These are phyloP conservation scores for Hedya salicella DNA, from an alignment of 2,888 invertebrate genomes.

Conservation along the genomic window DNA sequence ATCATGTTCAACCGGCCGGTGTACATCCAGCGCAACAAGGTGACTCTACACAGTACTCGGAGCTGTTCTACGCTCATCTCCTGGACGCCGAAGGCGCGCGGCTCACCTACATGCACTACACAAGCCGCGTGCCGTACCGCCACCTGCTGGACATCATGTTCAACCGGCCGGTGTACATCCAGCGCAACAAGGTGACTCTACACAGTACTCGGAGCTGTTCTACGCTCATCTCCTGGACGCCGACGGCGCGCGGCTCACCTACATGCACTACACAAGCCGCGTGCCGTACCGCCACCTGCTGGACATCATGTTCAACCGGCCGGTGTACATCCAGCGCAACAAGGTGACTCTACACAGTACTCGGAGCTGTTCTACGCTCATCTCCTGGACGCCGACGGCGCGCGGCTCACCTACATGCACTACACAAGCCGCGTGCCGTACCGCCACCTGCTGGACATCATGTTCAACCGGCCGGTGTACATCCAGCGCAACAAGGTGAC, in stretches of 20 bases:
- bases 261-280: constrained; percentile 89
- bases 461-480: constrained; percentile 71
- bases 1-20: constrained; percentile 80
- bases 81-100: no score
- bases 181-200: no score
- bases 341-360: no score
- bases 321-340: constrained; percentile 80
- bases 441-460: constrained; percentile 90
- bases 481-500: no score
- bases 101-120: constrained; percentile 55
- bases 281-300: constrained; percentile 89
- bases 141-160: constrained; percentile 93
- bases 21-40: no score
- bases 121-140: constrained; percentile 91
- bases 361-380: no score
- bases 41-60: no score
- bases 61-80: no score
- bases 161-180: constrained; percentile 56
- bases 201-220: no score
- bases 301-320: constrained; percentile 92
- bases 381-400: no score
- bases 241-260: no score
- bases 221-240: no score
- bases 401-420: constrained; percentile 88
- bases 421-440: constrained; percentile 90